Conservation (phyloP, 92 coral and sea anemone genomes). For the Nematostella vectensis region DNA sequence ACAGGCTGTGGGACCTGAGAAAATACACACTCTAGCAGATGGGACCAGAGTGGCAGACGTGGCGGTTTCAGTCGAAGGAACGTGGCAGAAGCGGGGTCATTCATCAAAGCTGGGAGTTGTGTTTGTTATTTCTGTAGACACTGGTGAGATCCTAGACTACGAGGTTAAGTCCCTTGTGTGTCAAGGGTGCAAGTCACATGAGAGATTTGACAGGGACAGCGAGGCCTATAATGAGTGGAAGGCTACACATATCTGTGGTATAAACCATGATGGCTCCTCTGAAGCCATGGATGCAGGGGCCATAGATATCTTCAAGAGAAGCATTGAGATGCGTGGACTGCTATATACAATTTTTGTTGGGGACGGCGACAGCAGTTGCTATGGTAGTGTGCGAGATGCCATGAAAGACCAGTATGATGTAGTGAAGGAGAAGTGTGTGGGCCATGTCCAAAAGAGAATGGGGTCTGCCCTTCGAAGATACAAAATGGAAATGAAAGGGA, state of each 20-base stretch:
- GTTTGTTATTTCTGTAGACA: slow-evolving; percentile 17
- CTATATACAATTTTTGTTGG: slow-evolving; percentile 7
- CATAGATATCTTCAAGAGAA: slow-evolving; percentile 5
- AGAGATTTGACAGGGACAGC: slow-evolving; percentile 10
- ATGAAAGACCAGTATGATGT: slow-evolving; percentile 13
- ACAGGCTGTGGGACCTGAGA: slow-evolving; percentile 16
- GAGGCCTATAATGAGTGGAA: slow-evolving; percentile 11
- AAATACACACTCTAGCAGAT: slow-evolving; percentile 4
- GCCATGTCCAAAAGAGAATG: slow-evolving; percentile 40
- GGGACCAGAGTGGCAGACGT: slow-evolving; percentile 14
- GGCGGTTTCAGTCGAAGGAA: slow-evolving; percentile 11
- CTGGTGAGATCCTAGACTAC: slow-evolving; percentile 31
- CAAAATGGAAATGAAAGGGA: slow-evolving; percentile 31
- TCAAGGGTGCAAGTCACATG: slow-evolving; percentile 21
- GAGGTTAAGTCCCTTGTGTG: slow-evolving; percentile 28
- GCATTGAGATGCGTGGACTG: not conserved
- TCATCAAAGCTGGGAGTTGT: slow-evolving; percentile 9
- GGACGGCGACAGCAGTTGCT: slow-evolving; percentile 18
- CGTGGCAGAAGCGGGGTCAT: slow-evolving; percentile 19
- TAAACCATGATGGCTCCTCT: slow-evolving; percentile 10
- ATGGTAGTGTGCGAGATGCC: slow-evolving; percentile 7
- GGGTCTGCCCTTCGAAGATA: slow-evolving; percentile 27
- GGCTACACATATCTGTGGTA: slow-evolving; percentile 12
- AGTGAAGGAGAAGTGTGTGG: slow-evolving; percentile 40
- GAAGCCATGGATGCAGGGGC: slow-evolving; percentile 12